phyloP scores from a whole-genome alignment of 2,797 vertebrate species.

The Triplophysa bombifrons region DNA sequence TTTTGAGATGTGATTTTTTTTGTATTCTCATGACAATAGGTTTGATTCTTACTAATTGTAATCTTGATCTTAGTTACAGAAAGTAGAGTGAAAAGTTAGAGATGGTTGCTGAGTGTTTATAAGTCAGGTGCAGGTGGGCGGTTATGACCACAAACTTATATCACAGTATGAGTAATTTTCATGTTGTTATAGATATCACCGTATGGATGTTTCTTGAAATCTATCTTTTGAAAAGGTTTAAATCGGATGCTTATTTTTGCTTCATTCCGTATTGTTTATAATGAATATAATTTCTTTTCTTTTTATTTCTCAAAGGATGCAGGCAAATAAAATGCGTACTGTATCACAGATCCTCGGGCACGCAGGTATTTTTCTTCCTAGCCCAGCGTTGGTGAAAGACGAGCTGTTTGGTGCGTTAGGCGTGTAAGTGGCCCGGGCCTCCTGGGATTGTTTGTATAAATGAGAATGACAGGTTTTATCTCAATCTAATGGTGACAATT shows the following conservation, averaged over 20 bases:
- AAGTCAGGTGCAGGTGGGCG: neutral
- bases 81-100: neutral
- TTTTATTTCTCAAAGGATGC: neutral
- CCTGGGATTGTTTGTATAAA: conserved; percentile 63
- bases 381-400: conserved; percentile 25
- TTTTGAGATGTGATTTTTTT: neutral
- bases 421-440: conserved; percentile 51
- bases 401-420: conserved; percentile 30
- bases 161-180: neutral
- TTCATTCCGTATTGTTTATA: too few species aligned
- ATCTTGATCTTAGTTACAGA: neutral
- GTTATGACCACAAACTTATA: neutral
- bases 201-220: neutral
- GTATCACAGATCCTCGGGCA: neutral
- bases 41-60: neutral
- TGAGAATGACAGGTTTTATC: conserved; percentile 68
- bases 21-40: neutral
- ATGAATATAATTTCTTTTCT: too few species aligned
- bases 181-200: neutral
- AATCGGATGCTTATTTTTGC: neutral
- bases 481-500: conserved; percentile 88
- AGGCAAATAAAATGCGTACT: neutral
- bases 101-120: neutral
- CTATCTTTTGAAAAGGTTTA: neutral
- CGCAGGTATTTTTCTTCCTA: conserved; percentile 7